phyloP scores from a whole-genome alignment of 1,140 invertebrate genomes.

The Scaptomyza graminum region DNA sequence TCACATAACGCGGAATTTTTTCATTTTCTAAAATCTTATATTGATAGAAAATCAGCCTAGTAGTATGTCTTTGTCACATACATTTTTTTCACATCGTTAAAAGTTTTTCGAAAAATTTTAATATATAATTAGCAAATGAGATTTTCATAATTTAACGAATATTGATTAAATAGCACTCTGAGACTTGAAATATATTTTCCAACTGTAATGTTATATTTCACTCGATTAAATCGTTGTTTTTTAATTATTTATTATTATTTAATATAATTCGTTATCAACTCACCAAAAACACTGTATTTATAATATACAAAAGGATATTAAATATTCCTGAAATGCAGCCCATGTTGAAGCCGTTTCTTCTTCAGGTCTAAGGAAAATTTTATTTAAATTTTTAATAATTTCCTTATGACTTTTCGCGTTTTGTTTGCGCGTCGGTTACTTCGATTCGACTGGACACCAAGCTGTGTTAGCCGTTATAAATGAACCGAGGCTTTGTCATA shows the following conservation, averaged over 20 bases:
- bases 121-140: not conserved
- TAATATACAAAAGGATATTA: constrained; percentile 65
- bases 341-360: constrained; percentile 51
- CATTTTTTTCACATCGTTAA: too few species aligned
- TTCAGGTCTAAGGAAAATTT: not conserved
- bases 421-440: constrained; percentile 63
- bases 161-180: not conserved
- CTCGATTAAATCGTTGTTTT: not conserved
- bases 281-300: constrained; percentile 73
- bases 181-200: not conserved
- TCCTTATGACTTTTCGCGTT: constrained; percentile 49
- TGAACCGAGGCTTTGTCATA: constrained; percentile 25
- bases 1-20: too few species aligned
- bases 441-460: constrained; percentile 58
- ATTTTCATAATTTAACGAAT: not conserved
- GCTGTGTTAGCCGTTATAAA: constrained; percentile 58
- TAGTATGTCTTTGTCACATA: too few species aligned
- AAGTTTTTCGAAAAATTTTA: too few species aligned
- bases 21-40: too few species aligned
- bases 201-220: not conserved
- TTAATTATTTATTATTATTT: not conserved
- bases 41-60: not conserved
- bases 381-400: constrained; percentile 5
- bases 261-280: constrained; percentile 27
- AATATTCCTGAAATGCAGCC: constrained; percentile 63